phyloP scores from a whole-genome alignment of 2,888 invertebrate genomes.

The Panopea generosa region DNA sequence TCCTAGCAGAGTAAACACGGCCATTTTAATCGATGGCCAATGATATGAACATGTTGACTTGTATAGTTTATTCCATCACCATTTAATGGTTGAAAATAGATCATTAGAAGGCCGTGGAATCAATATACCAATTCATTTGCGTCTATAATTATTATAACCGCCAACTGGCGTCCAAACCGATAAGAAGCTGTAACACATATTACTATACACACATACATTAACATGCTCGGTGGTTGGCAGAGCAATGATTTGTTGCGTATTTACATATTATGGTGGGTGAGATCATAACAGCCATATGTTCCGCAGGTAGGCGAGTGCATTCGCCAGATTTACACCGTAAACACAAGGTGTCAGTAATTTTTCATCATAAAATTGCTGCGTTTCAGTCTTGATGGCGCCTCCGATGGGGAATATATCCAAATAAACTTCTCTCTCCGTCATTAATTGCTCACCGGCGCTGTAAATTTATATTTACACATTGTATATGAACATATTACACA shows the following conservation, averaged over 20 bases:
- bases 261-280: conserved; percentile 29
- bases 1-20: too few relatives aligned
- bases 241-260: conserved; percentile 38
- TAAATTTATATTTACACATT: conserved; percentile 28
- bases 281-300: conserved; percentile 40
- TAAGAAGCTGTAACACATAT: too few relatives aligned
- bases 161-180: too few relatives aligned
- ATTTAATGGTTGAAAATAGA: too few relatives aligned
- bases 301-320: conserved; percentile 43
- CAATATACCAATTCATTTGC: too few relatives aligned
- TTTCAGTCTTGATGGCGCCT: conserved; percentile 53
- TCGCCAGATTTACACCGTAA: conserved; percentile 52
- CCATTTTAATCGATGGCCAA: too few relatives aligned
- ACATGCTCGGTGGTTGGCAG: conserved; percentile 18
- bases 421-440: conserved; percentile 46
- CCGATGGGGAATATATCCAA: conserved; percentile 36
- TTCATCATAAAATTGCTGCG: conserved; percentile 54
- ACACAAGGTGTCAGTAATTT: conserved; percentile 62
- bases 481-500: conserved; percentile 32
- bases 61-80: too few relatives aligned
- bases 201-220: too few relatives aligned
- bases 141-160: too few relatives aligned
- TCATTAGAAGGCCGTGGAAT: too few relatives aligned
- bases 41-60: too few relatives aligned
- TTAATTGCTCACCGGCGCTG: conserved; percentile 41